Percentiles rank a stretch among this genome's conserved stretches.
phyloP scores from a whole-genome alignment of 2,888 invertebrate species.

The Tryphoninae sp. region DNA sequence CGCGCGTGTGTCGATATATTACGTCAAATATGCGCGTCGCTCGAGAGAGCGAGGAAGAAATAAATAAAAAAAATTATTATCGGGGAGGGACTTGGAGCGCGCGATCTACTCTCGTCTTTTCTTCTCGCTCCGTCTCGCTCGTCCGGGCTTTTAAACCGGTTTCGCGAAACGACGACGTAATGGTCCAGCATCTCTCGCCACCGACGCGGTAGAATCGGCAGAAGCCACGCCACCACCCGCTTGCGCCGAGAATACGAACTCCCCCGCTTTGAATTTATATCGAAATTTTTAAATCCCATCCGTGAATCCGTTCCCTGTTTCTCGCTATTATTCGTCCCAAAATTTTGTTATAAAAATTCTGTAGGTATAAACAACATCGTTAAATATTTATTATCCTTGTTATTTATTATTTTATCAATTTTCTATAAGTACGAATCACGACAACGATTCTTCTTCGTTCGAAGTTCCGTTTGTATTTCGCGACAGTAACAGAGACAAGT shows the following conservation, averaged over 20 bases:
- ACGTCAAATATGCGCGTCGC: slow-evolving; percentile 45
- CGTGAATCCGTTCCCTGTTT: background rate
- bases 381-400: too few relatives aligned
- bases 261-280: slow-evolving; percentile 30
- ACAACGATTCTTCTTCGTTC: too few relatives aligned
- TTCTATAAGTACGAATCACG: too few relatives aligned
- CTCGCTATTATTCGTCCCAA: too few relatives aligned
- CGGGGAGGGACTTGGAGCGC: slow-evolving; percentile 39
- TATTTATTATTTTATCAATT: too few relatives aligned
- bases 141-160: slow-evolving; percentile 69
- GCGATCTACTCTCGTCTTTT: slow-evolving; percentile 46
- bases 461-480: background rate
- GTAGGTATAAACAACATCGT: too few relatives aligned
- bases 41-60: slow-evolving; percentile 14
- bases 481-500: slow-evolving; percentile 21
- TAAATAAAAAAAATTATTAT: slow-evolving; percentile 34
- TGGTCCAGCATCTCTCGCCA: slow-evolving; percentile 63
- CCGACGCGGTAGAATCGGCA: slow-evolving; percentile 52
- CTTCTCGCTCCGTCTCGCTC: slow-evolving; percentile 27
- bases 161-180: slow-evolving; percentile 72
- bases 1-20: slow-evolving; percentile 60
- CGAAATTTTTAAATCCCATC: background rate
- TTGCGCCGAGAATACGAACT: slow-evolving; percentile 62
- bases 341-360: too few relatives aligned
- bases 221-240: slow-evolving; percentile 53